Evolutionary conservation across 2,888 invertebrate genomes (phyloP), one percentile per base, ranked within the genome.

Genomic region (Stramonita haemastoma): DNA sequence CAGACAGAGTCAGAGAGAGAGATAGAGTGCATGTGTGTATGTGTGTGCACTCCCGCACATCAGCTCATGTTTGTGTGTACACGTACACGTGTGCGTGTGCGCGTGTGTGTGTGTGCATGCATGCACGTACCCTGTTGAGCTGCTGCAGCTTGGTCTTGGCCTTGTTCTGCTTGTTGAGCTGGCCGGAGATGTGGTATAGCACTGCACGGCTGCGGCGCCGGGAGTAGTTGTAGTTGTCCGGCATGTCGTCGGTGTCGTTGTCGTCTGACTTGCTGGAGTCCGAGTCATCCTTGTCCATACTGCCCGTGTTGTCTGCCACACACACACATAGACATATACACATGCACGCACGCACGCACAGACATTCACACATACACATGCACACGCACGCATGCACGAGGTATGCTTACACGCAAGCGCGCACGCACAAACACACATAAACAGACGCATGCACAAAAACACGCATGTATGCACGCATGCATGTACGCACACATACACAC

Each of bases 141-240:
- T 99, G 98, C 95, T 98, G 98, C 95, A 98, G 97, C 97, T 99
- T 99, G 93, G 97, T 98, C 97, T 99, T 97, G 96, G 97, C 97
- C 90, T 95, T 95, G 96, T 98, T 98, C 91, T 96, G 96, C 95
- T 98, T 98, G 96, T 98, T 98, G 96, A 99, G 99, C 96, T 99
- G 99, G 92, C 99, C 99, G 94, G 98, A 99, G 94, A 99, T 97
- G 97, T 99, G 99, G 97, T 99, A 99, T 92, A 99, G 97, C 90
- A 99, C 99, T 83, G 99, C 99, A 95, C 99, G 97, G 96, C 98
- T 98, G 95, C 99, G 97, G 95, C 99, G 97, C 93, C 99, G 97
- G 94, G 98, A 98, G 97, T 98, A 98, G 97, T 98, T 94, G 91
- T 93, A 98, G 89, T 95, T 95, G 94, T 93, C 90, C 5, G 94